A percentile compares a stretch with the other conserved stretches of the same genome.
Conservation (phyloP, 1,140 invertebrate species). For the Orius insidiosus region DNA sequence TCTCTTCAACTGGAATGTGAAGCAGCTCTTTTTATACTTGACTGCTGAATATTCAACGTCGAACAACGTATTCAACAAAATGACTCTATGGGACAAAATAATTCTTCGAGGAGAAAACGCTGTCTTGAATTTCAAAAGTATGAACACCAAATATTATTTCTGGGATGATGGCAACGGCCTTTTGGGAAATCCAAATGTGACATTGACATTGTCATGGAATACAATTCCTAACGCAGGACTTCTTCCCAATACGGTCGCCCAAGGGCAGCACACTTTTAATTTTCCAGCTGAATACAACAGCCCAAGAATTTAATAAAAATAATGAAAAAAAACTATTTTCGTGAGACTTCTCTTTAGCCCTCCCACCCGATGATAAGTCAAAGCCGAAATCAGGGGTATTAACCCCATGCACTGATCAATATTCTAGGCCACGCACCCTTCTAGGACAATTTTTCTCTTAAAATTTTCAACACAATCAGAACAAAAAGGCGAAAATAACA, state of each 20-base stretch:
- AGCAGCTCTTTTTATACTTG: conserved; percentile 91
- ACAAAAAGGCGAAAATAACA: too few relatives aligned
- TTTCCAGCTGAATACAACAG: conserved; percentile 76
- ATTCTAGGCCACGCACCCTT: too few relatives aligned
- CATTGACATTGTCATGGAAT: conserved; percentile 90
- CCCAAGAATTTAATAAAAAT: too few relatives aligned
- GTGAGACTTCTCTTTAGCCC: too few relatives aligned
- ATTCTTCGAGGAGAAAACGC: conserved; percentile 86
- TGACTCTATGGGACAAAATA: conserved; percentile 91
- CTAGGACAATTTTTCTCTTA: too few relatives aligned
- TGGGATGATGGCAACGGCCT: conserved; percentile 98
- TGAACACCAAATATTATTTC: conserved; percentile 98
- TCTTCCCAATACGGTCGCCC: conserved; percentile 66
- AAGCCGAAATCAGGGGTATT: too few relatives aligned
- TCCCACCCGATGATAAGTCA: too few relatives aligned
- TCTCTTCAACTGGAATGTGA: conserved; percentile 99
- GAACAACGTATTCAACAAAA: conserved; percentile 77
- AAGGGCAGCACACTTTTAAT: conserved; percentile 67
- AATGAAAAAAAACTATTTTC: too few relatives aligned
- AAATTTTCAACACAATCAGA: too few relatives aligned
- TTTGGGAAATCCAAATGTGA: conserved; percentile 85
- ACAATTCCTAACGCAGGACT: conserved; percentile 96
- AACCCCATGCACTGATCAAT: too few relatives aligned
- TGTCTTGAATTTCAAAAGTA: conserved; percentile 76
- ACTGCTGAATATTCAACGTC: conserved; percentile 92